Evolutionary conservation across 2,888 invertebrate genomes (phyloP).

Genomic region (Cryptophagus acutangulus): DNA sequence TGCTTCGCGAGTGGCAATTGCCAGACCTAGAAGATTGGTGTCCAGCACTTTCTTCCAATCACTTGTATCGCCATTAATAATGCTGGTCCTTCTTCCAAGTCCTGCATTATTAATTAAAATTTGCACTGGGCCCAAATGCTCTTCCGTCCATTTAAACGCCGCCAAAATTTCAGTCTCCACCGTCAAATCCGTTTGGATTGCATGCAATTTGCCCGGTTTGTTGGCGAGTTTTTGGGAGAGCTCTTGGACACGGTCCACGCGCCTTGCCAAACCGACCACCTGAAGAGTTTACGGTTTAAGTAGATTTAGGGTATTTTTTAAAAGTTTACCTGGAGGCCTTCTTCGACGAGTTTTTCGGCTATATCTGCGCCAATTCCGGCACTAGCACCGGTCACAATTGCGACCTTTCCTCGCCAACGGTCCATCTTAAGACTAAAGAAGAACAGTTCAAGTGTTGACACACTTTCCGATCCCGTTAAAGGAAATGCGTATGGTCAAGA

Average conservation of each 20-base stretch:
- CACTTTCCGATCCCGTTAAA: too few relatives aligned
- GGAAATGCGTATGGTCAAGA: too few relatives aligned
- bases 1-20: conserved; percentile 27
- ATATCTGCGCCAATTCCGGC: conserved; percentile 7
- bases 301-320: background rate
- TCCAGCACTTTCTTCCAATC: conserved; percentile 31
- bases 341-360: conserved; percentile 5
- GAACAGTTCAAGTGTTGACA: background rate
- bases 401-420: conserved; percentile 8
- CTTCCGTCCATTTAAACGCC: conserved; percentile 20
- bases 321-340: conserved; percentile 4
- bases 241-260: background rate
- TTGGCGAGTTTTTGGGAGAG: conserved; percentile 4
- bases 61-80: conserved; percentile 25
- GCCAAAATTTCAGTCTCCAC: conserved; percentile 18
- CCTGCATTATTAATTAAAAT: conserved; percentile 26
- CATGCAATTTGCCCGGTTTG: conserved; percentile 13
- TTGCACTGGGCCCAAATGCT: conserved; percentile 21
- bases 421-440: conserved; percentile 3
- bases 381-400: conserved; percentile 9
- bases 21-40: conserved; percentile 29
- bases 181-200: conserved; percentile 15
- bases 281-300: background rate
- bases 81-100: conserved; percentile 10
- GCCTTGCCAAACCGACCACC: conserved; percentile 8